Conservation (phyloP, 1,140 invertebrate species). For the Leptinotarsa lineolata region DNA sequence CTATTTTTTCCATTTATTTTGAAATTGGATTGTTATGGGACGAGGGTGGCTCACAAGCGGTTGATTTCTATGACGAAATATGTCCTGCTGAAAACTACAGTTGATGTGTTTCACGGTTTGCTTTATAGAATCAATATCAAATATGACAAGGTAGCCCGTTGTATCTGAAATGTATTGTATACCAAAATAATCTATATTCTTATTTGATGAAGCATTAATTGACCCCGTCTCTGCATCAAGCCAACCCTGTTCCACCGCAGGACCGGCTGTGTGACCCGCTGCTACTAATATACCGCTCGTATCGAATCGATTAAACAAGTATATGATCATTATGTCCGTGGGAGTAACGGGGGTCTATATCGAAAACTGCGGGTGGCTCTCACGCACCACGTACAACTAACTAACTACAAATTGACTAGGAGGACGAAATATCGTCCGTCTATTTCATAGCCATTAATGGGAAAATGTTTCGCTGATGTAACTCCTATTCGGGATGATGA, state of each 20-base stretch:
- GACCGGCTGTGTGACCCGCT: slow-evolving; percentile 22
- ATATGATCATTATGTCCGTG: slow-evolving; percentile 38
- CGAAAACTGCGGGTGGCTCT: slow-evolving; percentile 36
- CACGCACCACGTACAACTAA: slow-evolving; percentile 5
- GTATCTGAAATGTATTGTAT: too few relatives aligned
- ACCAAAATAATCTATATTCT: too few relatives aligned
- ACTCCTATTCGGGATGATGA: background rate
- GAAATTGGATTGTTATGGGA: too few relatives aligned
- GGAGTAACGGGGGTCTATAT: slow-evolving; percentile 30
- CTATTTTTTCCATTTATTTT: too few relatives aligned
- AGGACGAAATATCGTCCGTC: slow-evolving; percentile 13
- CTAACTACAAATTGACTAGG: slow-evolving; percentile 14
- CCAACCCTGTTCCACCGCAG: slow-evolving; percentile 3
- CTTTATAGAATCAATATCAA: too few relatives aligned
- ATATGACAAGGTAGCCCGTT: too few relatives aligned
- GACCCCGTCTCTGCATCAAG: too few relatives aligned
- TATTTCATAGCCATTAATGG: slow-evolving; percentile 14
- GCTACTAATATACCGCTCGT: slow-evolving; percentile 38
- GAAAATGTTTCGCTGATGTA: background rate
- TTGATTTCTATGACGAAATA: too few relatives aligned
- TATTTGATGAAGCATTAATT: too few relatives aligned
- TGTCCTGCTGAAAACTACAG: too few relatives aligned
- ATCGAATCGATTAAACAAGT: slow-evolving; percentile 42
- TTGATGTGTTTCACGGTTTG: too few relatives aligned
- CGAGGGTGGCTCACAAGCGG: too few relatives aligned